These are phyloP conservation scores for Formicarius rufipectus DNA, from an alignment of 2,113 vertebrate genomes.

Conservation along the genomic window DNA sequence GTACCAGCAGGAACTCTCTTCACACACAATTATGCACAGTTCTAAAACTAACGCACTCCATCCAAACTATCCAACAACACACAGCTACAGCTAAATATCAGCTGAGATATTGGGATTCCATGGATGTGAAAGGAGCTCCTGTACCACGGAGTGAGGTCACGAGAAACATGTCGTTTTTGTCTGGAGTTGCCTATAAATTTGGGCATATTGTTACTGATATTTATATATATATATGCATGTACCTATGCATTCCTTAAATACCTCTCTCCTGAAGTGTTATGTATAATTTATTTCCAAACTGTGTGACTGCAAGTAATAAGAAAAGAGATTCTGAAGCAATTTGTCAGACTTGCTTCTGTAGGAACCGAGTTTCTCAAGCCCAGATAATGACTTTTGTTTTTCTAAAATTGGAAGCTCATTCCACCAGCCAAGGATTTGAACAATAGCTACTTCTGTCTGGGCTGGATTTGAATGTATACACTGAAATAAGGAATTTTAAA, in stretches of 20 bases:
- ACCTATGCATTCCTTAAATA: not conserved
- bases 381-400: not conserved
- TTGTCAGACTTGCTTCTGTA: not conserved
- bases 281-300: not conserved
- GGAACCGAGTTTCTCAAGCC: not conserved
- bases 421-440: not conserved
- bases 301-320: not conserved
- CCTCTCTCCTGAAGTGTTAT: not conserved
- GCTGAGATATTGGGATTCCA: not conserved
- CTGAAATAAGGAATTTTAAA: not conserved
- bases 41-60: too few species aligned
- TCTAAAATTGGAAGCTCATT: slow-evolving; percentile 37
- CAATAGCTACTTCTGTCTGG: not conserved
- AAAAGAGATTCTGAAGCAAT: not conserved
- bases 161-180: not conserved
- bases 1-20: too few species aligned
- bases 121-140: not conserved
- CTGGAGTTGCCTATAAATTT: not conserved
- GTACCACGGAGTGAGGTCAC: not conserved
- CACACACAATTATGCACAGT: too few species aligned
- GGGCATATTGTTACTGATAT: not conserved
- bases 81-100: too few species aligned
- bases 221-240: not conserved
- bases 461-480: not conserved
- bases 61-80: too few species aligned